phyloP scores from a whole-genome alignment of 92 coral and sea anemone species.

The Epizoanthus rinbou region DNA sequence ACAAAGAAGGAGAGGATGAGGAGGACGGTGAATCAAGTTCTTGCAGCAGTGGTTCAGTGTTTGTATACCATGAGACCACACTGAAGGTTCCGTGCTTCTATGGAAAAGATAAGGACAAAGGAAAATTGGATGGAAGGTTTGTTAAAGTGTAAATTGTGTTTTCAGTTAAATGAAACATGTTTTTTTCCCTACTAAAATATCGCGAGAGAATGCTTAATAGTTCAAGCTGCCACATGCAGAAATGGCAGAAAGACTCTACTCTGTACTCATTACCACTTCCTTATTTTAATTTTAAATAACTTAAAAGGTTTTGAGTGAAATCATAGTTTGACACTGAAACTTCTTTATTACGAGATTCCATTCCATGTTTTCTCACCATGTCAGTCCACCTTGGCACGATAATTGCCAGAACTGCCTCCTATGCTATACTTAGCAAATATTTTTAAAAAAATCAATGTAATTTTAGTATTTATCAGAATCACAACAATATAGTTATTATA shows the following conservation, averaged over 20 bases:
- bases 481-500: too few relatives aligned
- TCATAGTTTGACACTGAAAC: slow-evolving; percentile 22
- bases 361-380: not conserved
- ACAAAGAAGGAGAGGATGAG: slow-evolving; percentile 43
- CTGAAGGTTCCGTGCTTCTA: slow-evolving; percentile 23
- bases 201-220: too few relatives aligned
- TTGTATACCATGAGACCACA: slow-evolving; percentile 14
- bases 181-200: too few relatives aligned
- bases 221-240: too few relatives aligned
- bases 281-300: not conserved
- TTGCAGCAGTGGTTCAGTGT: slow-evolving; percentile 56
- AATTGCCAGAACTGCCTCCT: too few relatives aligned
- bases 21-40: slow-evolving; percentile 69
- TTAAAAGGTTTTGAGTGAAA: too few relatives aligned
- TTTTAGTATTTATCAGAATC: too few relatives aligned
- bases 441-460: too few relatives aligned
- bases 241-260: too few relatives aligned
- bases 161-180: too few relatives aligned
- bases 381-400: slow-evolving; percentile 8
- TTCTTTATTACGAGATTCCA: not conserved
- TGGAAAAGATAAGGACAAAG: slow-evolving; percentile 5
- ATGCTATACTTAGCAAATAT: too few relatives aligned
- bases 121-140: slow-evolving; percentile 31
- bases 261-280: not conserved
- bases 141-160: not conserved